Percentiles rank a stretch among this genome's conserved stretches.
phyloP scores from a whole-genome alignment of 2,888 invertebrate species.

The Epirrhoe tristata region DNA sequence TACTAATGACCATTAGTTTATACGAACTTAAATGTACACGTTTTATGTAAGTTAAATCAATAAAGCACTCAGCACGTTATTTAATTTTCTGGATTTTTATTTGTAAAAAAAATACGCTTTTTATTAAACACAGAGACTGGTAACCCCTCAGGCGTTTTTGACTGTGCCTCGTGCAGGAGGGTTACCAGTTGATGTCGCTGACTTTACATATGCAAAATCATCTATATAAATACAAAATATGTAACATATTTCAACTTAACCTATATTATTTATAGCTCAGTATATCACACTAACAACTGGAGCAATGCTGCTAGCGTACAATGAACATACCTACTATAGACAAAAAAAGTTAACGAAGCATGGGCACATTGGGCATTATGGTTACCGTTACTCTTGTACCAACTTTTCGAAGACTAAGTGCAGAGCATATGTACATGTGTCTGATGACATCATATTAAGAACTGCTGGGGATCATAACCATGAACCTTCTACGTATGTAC shows the following conservation, averaged over 20 bases:
- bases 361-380: neutral
- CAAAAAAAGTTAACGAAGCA: neutral
- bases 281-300: constrained; percentile 5
- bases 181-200: no score
- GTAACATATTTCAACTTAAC: no score
- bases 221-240: no score
- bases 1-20: constrained; percentile 4
- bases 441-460: constrained; percentile 14
- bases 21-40: neutral
- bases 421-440: constrained; percentile 25
- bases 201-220: no score
- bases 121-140: no score
- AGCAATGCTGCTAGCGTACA: constrained; percentile 8
- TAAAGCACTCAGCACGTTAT: neutral
- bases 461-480: constrained; percentile 17
- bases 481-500: neutral
- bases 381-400: constrained; percentile 18
- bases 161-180: no score
- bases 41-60: neutral
- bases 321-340: constrained; percentile 15
- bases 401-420: constrained; percentile 17
- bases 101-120: no score
- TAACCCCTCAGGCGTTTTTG: no score
- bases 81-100: neutral
- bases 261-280: constrained; percentile 5